Evolutionary conservation across 2,797 vertebrate species (phyloP).

Genomic region (Xiphorhynchus erythropygius): DNA sequence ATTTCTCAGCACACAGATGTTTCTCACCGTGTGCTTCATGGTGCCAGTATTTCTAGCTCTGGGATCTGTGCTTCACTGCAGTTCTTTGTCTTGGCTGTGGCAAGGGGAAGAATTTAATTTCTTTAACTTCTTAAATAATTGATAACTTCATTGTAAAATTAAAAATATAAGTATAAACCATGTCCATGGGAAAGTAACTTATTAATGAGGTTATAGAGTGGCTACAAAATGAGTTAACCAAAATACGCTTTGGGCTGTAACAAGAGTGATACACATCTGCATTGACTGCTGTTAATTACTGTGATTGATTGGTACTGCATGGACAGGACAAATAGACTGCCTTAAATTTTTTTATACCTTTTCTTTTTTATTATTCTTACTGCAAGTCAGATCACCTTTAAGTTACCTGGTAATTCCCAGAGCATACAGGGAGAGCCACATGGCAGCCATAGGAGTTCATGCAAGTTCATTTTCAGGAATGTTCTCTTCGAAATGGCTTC

Average conservation of each 20-base stretch:
- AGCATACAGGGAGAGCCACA: not conserved
- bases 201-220: not conserved
- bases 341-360: not conserved
- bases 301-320: not conserved
- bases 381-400: not conserved
- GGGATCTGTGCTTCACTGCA: not conserved
- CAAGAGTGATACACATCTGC: not conserved
- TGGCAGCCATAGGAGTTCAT: not conserved
- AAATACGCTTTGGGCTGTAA: not conserved
- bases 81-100: not conserved
- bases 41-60: not conserved
- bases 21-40: not conserved
- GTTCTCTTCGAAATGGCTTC: not conserved
- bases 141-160: conserved; percentile 1
- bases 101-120: not conserved
- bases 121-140: not conserved
- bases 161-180: conserved; percentile 6
- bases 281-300: not conserved
- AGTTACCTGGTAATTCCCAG: not conserved
- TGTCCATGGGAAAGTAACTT: not conserved
- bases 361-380: not conserved
- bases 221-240: not conserved
- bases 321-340: not conserved
- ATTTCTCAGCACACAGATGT: not conserved
- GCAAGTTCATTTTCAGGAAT: not conserved